A percentile compares a stretch with the other conserved stretches of the same genome.
phyloP scores from a whole-genome alignment of 92 coral and sea anemone genomes.

The Actinostola sp. region DNA sequence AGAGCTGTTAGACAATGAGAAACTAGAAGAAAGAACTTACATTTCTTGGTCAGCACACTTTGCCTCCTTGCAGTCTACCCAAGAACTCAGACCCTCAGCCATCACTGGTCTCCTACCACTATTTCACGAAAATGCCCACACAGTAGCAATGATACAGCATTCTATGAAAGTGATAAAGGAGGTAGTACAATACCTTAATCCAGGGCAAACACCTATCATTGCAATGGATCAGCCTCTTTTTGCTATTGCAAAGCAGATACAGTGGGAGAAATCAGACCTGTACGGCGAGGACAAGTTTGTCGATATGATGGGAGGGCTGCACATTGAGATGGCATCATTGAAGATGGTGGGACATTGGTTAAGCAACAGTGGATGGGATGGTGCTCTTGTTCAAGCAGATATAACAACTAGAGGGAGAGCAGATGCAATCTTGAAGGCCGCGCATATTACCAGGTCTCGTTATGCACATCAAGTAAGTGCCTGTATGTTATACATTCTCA shows the following conservation, averaged over 20 bases:
- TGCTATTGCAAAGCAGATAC: slow-evolving; percentile 62
- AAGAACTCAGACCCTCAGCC: no score
- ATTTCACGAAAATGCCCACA: slow-evolving; percentile 41
- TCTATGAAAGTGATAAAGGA: slow-evolving; percentile 43
- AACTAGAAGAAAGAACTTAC: no score
- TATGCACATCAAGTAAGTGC: slow-evolving; percentile 60
- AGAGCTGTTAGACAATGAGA: no score
- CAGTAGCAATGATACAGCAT: slow-evolving; percentile 52
- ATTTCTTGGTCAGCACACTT: no score
- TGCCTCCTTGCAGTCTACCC: no score
- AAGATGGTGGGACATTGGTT: slow-evolving; percentile 42
- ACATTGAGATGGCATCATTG: slow-evolving; percentile 48
- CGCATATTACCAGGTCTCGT: slow-evolving; percentile 47
- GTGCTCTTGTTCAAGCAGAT: slow-evolving; percentile 46
- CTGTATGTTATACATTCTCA: slow-evolving; percentile 23
- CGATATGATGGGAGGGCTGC: slow-evolving; percentile 49
- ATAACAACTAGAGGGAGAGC: slow-evolving; percentile 46
- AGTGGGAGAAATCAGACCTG: slow-evolving; percentile 27
- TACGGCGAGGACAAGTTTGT: slow-evolving; percentile 39
- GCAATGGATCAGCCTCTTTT: slow-evolving; percentile 49
- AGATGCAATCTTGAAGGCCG: slow-evolving; percentile 36
- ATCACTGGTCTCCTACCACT: no score
- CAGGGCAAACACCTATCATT: slow-evolving; percentile 42
- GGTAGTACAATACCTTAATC: slow-evolving; percentile 24
- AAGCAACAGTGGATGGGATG: slow-evolving; percentile 45